phyloP scores from a whole-genome alignment of 2,888 invertebrate species.

The Latrodectus elegans region DNA sequence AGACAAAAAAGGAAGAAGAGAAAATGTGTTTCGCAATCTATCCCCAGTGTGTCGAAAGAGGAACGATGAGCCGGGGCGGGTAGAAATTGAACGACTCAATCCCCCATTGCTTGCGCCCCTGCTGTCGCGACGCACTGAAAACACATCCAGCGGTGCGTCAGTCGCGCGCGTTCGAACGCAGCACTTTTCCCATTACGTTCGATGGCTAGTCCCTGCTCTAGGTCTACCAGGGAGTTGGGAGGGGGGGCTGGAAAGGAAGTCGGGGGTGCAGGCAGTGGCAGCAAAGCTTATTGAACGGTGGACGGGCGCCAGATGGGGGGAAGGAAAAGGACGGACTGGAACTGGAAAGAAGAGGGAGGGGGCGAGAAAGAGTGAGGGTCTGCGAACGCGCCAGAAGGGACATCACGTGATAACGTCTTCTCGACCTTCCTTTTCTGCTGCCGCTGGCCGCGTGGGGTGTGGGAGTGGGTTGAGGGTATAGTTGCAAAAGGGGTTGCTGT shows the following conservation, averaged over 20 bases:
- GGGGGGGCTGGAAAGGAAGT: constrained; percentile 4
- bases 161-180: constrained; percentile 39
- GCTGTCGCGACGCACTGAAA: constrained; percentile 24
- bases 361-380: constrained; percentile 27
- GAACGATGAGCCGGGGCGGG: neutral
- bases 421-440: constrained; percentile 41
- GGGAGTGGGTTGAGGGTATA: neutral
- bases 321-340: neutral
- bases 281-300: constrained; percentile 58
- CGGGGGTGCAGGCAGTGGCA: neutral
- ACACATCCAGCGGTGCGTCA: constrained; percentile 38
- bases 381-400: constrained; percentile 69
- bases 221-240: constrained; percentile 12
- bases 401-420: constrained; percentile 69
- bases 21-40: constrained; percentile 19
- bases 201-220: constrained; percentile 53
- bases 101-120: neutral
- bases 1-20: neutral
- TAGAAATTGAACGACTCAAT: neutral
- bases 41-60: constrained; percentile 26
- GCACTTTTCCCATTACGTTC: constrained; percentile 56
- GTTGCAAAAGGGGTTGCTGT: neutral
- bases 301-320: constrained; percentile 57
- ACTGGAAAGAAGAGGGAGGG: constrained; percentile 13
- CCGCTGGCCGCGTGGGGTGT: constrained; percentile 3